Conservation (phyloP, 2,888 invertebrate genomes). For the Hirtodrosophila histrioides region DNA sequence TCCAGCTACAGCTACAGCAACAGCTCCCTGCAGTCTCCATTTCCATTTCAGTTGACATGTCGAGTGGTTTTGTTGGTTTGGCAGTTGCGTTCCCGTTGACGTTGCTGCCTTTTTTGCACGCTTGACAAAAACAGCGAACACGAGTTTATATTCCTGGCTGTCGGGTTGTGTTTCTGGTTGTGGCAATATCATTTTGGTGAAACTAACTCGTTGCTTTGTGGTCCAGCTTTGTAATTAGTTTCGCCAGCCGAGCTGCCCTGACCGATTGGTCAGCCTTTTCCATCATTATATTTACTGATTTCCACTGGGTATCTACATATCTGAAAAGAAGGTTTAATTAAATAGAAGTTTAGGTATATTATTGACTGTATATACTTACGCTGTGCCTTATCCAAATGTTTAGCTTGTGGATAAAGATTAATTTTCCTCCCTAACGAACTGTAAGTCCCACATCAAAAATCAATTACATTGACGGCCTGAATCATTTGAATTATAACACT, state of each 20-base stretch:
- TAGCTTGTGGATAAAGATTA: too few relatives aligned
- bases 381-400: too few relatives aligned
- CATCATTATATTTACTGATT: constrained; percentile 1
- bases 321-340: neutral
- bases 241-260: constrained; percentile 44
- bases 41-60: constrained; percentile 73
- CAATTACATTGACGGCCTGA: constrained; percentile 53
- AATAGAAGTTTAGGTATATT: too few relatives aligned
- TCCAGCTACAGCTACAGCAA: too few relatives aligned
- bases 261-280: neutral
- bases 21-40: constrained; percentile 8
- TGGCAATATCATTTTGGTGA: constrained; percentile 56
- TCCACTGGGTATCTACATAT: constrained; percentile 3
- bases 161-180: constrained; percentile 33
- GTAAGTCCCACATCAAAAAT: constrained; percentile 28
- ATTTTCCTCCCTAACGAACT: neutral
- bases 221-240: constrained; percentile 72
- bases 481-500: constrained; percentile 74
- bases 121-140: constrained; percentile 64
- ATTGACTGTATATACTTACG: neutral
- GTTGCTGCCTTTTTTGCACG: constrained; percentile 62
- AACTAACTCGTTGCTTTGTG: constrained; percentile 59
- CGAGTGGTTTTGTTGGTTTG: constrained; percentile 75
- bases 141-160: constrained; percentile 9
- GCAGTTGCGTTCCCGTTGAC: constrained; percentile 43